Conservation (phyloP, 2,797 vertebrate genomes). For the Myotis daubentonii region DNA sequence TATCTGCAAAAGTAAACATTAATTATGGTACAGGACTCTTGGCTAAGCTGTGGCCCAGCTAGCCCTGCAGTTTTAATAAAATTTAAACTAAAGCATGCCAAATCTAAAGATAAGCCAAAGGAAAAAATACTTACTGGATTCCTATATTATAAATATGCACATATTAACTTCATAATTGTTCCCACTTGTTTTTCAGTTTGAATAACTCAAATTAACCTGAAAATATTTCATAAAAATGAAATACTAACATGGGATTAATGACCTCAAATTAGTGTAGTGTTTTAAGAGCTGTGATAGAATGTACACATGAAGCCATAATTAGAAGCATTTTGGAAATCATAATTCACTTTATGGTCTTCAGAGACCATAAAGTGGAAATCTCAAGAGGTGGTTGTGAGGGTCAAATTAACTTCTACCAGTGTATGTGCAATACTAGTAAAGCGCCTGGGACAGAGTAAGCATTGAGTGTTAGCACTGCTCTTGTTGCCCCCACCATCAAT, state of each 20-base stretch:
- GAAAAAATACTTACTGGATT: constrained; percentile 20
- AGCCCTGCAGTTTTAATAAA: neutral
- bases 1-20: constrained; percentile 85
- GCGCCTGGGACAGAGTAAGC: neutral
- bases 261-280: neutral
- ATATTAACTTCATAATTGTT: neutral
- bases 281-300: neutral
- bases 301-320: neutral
- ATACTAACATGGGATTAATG: neutral
- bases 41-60: neutral
- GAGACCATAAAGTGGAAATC: neutral
- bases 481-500: neutral
- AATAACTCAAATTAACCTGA: constrained; percentile 17
- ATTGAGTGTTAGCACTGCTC: neutral
- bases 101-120: neutral
- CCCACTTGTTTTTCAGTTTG: neutral
- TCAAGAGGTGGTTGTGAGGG: neutral
- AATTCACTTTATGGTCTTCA: neutral
- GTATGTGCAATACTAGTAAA: neutral
- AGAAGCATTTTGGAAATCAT: constrained; percentile 21
- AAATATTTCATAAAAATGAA: constrained; percentile 10
- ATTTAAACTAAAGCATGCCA: constrained; percentile 17
- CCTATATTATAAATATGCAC: constrained; percentile 11
- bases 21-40: neutral
- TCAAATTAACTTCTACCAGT: neutral